Percentiles rank a stretch among this genome's conserved stretches.
phyloP scores from a whole-genome alignment of 1,140 invertebrate species.

The Argopecten irradians region DNA sequence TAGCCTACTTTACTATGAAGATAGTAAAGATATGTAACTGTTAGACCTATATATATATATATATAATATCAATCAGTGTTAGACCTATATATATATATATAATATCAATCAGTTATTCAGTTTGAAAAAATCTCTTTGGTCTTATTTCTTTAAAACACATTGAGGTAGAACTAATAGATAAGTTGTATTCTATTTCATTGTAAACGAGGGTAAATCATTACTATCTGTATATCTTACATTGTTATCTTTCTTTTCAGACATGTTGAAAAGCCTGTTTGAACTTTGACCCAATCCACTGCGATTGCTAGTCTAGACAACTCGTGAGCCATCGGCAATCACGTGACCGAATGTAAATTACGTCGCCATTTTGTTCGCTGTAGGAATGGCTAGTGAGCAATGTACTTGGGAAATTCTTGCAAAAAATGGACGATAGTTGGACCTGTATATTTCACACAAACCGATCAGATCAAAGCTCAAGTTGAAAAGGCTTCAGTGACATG shows the following conservation, averaged over 20 bases:
- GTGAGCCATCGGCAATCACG: slow-evolving; percentile 29
- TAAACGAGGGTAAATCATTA: background rate
- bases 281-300: background rate
- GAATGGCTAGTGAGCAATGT: slow-evolving; percentile 33
- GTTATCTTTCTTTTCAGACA: background rate
- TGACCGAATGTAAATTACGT: slow-evolving; percentile 40
- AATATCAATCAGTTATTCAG: no score
- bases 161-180: background rate
- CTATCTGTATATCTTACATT: background rate
- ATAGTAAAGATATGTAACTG: no score
- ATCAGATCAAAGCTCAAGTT: slow-evolving; percentile 40
- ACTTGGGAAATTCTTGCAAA: slow-evolving; percentile 33
- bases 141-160: no score
- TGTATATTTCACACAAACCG: slow-evolving; percentile 38
- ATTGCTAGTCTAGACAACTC: background rate
- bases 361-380: slow-evolving; percentile 42
- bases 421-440: slow-evolving; percentile 41
- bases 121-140: no score
- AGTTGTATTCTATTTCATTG: background rate
- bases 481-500: slow-evolving; percentile 46
- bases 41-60: no score
- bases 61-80: no score
- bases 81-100: no score
- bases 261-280: background rate
- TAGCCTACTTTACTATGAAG: no score